A percentile compares a stretch with the other conserved stretches of the same genome.
Evolutionary conservation across 1,140 invertebrate species (phyloP).

Genomic region (Megalonaias nervosa): DNA sequence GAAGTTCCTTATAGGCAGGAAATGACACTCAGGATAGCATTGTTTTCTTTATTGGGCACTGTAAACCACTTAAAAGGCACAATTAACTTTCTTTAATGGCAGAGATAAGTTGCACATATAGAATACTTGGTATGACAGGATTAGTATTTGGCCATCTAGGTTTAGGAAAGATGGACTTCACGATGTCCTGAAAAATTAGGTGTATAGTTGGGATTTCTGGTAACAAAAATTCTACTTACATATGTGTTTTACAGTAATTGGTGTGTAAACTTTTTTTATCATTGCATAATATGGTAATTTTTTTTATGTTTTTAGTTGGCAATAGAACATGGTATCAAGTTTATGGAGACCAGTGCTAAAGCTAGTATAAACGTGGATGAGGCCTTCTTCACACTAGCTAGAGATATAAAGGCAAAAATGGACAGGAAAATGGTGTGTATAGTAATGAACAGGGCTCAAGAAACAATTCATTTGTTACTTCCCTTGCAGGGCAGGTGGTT

Average conservation of each 20-base stretch:
- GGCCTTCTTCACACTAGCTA: conserved; percentile 90
- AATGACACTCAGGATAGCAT: too few relatives aligned
- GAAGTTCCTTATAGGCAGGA: too few relatives aligned
- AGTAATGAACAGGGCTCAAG: neutral
- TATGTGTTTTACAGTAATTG: too few relatives aligned
- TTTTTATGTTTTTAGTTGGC: conserved; percentile 83
- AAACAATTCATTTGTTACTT: neutral
- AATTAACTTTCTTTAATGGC: too few relatives aligned
- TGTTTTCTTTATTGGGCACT: too few relatives aligned
- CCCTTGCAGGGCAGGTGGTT: neutral
- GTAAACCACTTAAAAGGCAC: neutral
- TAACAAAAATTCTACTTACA: too few relatives aligned
- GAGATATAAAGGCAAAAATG: conserved; percentile 81
- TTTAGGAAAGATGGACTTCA: too few relatives aligned
- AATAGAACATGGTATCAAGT: conserved; percentile 96
- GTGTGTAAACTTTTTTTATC: neutral
- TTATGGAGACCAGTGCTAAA: conserved; percentile 99
- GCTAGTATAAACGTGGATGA: conserved; percentile 98
- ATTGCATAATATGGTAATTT: neutral
- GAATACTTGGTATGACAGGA: too few relatives aligned
- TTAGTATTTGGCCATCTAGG: too few relatives aligned
- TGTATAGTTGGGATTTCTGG: too few relatives aligned
- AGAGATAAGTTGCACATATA: too few relatives aligned
- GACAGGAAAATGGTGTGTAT: conserved; percentile 67
- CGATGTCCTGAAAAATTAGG: neutral